These are phyloP conservation scores for Bombycilla garrulus DNA, from an alignment of 2,113 vertebrate genomes.

Conservation along the genomic window DNA sequence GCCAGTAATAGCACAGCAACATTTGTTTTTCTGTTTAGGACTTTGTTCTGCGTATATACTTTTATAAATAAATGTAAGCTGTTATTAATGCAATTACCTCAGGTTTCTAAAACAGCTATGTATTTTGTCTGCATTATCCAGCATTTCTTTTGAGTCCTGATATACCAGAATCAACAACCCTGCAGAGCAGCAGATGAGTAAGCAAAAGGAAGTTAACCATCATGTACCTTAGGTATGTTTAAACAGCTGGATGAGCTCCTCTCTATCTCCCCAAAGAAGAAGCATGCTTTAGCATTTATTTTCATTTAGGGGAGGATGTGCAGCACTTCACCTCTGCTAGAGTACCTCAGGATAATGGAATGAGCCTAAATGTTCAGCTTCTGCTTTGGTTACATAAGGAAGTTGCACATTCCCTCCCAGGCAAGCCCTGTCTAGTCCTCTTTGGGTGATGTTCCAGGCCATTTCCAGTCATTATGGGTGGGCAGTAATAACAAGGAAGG, in stretches of 20 bases:
- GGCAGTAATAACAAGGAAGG: not conserved
- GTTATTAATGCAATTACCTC: not conserved
- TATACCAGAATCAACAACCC: not conserved
- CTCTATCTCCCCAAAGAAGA: not conserved
- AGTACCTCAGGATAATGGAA: not conserved
- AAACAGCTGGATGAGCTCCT: not conserved
- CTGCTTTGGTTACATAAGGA: not conserved
- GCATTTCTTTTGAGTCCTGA: not conserved
- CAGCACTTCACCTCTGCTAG: not conserved
- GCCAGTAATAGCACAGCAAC: not conserved
- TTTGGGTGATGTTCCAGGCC: not conserved
- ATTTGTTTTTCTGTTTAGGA: not conserved
- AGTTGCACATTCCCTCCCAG: not conserved
- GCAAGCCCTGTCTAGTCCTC: not conserved
- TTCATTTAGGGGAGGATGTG: not conserved
- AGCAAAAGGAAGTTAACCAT: not conserved
- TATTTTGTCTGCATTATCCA: not conserved
- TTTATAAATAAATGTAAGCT: not conserved
- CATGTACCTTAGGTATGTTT: accelerated
- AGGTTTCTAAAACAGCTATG: not conserved
- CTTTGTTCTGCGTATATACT: not conserved
- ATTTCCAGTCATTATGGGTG: not conserved
- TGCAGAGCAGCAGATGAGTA: not conserved
- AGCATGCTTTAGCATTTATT: not conserved
- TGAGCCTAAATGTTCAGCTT: not conserved